These are phyloP conservation scores for Eledone cirrhosa DNA, from an alignment of 2,888 invertebrate genomes.

Conservation along the genomic window DNA sequence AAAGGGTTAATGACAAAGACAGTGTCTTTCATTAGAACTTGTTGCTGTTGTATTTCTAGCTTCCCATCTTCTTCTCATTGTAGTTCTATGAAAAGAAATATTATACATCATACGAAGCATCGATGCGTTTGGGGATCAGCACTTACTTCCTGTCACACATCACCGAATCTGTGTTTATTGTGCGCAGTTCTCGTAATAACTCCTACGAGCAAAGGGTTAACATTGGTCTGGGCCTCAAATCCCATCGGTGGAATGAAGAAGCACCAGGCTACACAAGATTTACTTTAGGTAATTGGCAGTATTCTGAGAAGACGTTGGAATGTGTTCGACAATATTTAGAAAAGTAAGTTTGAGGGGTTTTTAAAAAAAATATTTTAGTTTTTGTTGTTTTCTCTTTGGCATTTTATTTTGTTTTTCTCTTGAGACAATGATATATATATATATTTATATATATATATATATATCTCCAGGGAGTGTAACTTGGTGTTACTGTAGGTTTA, in stretches of 20 bases:
- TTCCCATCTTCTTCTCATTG: background rate
- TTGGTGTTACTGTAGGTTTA: too few species aligned
- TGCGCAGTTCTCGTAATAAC: conserved; percentile 43
- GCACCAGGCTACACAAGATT: conserved; percentile 81
- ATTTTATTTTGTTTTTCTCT: background rate
- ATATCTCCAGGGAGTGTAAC: background rate
- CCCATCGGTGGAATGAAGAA: conserved; percentile 79
- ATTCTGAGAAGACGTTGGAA: conserved; percentile 79
- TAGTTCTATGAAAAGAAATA: conserved; percentile 46
- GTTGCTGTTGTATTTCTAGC: too few species aligned
- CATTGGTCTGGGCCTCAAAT: conserved; percentile 90
- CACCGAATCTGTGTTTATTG: conserved; percentile 83
- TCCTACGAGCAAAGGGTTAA: conserved; percentile 71
- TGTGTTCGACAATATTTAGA: conserved; percentile 77
- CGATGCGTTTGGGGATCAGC: conserved; percentile 70
- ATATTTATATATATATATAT: background rate
- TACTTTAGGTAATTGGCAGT: conserved; percentile 76
- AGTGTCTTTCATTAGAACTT: too few species aligned
- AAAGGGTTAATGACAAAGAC: too few species aligned
- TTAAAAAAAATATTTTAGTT: background rate
- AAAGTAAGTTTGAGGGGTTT: conserved; percentile 62
- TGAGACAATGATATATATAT: background rate
- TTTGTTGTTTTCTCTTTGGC: background rate
- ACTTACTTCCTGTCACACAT: conserved; percentile 81
- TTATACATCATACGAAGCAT: conserved; percentile 61